Evolutionary conservation across 2,797 vertebrate species (phyloP).

Genomic region (Florisuga fusca): DNA sequence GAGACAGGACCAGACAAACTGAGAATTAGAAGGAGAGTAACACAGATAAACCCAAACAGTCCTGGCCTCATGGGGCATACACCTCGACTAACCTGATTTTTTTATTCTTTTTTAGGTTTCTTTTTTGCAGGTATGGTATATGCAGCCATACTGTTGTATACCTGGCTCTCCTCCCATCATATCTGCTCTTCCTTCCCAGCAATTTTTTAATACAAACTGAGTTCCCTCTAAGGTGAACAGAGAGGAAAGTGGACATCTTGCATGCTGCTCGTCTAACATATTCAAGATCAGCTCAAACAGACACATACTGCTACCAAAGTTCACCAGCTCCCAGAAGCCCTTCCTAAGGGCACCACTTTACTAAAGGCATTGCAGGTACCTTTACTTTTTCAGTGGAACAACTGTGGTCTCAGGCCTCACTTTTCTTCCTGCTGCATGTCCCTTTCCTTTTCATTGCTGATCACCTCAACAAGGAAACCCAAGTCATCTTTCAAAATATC

Average conservation of each 20-base stretch:
- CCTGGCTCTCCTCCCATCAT: background rate
- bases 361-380: background rate
- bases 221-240: background rate
- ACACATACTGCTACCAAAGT: background rate
- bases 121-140: background rate
- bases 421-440: background rate
- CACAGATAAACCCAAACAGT: background rate
- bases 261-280: background rate
- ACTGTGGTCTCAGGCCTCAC: background rate
- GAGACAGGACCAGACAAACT: accelerated
- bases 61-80: background rate
- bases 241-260: background rate
- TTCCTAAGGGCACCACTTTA: background rate
- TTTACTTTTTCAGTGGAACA: background rate
- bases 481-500: background rate
- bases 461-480: background rate
- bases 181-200: background rate
- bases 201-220: background rate
- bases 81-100: background rate
- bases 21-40: background rate
- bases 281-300: background rate
- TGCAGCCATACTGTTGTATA: accelerated
- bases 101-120: too few relatives aligned
- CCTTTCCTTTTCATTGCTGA: background rate
- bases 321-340: background rate